Conservation (phyloP, 1,140 invertebrate genomes). For the Trissolcus basalis region DNA sequence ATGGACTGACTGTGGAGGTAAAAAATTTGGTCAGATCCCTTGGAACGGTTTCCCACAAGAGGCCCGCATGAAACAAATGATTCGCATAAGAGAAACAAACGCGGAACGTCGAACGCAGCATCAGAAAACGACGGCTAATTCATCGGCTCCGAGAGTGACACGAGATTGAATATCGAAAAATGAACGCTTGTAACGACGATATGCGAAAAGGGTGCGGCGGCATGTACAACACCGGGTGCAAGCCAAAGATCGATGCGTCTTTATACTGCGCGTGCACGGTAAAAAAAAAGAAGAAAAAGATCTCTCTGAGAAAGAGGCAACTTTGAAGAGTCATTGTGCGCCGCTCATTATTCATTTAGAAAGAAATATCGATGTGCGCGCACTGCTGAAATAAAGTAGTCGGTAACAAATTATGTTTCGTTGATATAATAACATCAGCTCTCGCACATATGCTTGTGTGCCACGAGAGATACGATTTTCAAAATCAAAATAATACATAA, state of each 20-base stretch:
- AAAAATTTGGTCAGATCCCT: constrained; percentile 14
- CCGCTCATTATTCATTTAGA: constrained; percentile 51
- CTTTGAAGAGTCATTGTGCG: constrained; percentile 46
- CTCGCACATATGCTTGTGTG: too few species aligned
- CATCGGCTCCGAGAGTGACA: constrained; percentile 34
- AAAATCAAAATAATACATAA: too few species aligned
- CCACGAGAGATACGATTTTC: too few species aligned
- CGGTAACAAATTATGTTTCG: constrained; percentile 43
- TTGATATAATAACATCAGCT: constrained; percentile 11
- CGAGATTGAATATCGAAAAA: constrained; percentile 49
- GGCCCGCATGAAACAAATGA: constrained; percentile 29
- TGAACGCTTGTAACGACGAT: constrained; percentile 35
- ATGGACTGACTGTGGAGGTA: background rate
- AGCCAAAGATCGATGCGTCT: constrained; percentile 45
- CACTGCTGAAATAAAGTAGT: constrained; percentile 38
- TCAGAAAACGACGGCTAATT: constrained; percentile 31
- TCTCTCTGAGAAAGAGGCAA: constrained; percentile 33
- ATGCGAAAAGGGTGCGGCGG: constrained; percentile 39
- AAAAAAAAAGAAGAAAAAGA: constrained; percentile 37
- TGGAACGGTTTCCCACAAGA: constrained; percentile 24
- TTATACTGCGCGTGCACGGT: constrained; percentile 31
- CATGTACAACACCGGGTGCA: constrained; percentile 41
- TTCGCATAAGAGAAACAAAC: constrained; percentile 41
- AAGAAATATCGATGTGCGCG: constrained; percentile 42
- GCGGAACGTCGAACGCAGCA: constrained; percentile 23